Evolutionary conservation across 2,888 invertebrate genomes (phyloP).

Genomic region (Boloria selene): DNA sequence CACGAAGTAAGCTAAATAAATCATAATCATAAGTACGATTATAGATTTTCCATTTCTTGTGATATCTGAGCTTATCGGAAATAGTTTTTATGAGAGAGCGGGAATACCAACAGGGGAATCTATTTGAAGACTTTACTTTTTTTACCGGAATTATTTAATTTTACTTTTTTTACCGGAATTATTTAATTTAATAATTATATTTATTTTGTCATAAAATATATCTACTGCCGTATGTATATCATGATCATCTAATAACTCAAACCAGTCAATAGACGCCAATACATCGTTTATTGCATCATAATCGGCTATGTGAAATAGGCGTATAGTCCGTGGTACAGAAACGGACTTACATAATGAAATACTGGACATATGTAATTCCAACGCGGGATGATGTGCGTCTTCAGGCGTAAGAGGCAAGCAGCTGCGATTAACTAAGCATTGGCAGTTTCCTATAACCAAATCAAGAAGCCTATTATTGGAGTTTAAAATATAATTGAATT

Average conservation of each 20-base stretch:
- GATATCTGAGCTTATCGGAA: not conserved
- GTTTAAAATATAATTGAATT: too few species aligned
- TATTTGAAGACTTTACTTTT: not conserved
- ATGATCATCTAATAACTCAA: not conserved
- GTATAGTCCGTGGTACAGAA: not conserved
- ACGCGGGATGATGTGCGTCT: not conserved
- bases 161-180: not conserved
- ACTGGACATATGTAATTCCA: not conserved
- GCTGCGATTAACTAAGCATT: not conserved
- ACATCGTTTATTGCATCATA: slow-evolving; percentile 2
- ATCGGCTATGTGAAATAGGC: not conserved
- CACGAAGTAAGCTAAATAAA: slow-evolving; percentile 4
- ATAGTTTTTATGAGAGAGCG: not conserved
- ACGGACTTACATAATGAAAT: not conserved
- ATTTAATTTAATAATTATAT: not conserved
- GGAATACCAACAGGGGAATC: slow-evolving; percentile 7
- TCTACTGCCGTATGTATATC: not conserved
- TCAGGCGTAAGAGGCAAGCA: not conserved
- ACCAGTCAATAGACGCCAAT: not conserved
- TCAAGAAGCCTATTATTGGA: not conserved
- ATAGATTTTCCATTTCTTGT: slow-evolving; percentile 8
- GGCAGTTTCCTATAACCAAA: not conserved
- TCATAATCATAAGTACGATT: not conserved
- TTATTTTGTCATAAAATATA: slow-evolving; percentile 4
- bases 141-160: not conserved